A percentile compares a stretch with the other conserved stretches of the same genome.
Conservation (phyloP, 1,140 invertebrate species). For the Spodoptera frugiperda region DNA sequence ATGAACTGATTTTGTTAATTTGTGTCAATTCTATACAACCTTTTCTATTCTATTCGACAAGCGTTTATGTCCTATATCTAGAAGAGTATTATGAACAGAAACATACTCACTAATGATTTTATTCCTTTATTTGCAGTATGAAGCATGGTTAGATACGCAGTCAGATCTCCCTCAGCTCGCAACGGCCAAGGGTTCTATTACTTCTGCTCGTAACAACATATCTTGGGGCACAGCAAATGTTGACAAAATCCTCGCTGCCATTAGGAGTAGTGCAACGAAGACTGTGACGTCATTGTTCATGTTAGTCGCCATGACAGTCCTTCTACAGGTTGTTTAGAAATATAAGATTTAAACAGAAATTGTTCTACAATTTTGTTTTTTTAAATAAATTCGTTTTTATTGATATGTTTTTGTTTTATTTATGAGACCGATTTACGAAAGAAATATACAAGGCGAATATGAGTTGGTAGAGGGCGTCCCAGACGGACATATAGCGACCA, state of each 20-base stretch:
- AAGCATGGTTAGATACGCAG: constrained; percentile 69
- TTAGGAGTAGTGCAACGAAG: constrained; percentile 58
- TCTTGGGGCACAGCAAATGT: constrained; percentile 70
- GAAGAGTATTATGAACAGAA: no score
- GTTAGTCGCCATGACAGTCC: constrained; percentile 54
- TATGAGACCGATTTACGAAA: background rate
- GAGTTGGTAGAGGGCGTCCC: no score
- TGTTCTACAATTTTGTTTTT: no score
- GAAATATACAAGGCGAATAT: no score
- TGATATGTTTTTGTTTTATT: background rate
- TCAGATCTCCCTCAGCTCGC: constrained; percentile 56
- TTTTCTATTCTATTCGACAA: no score
- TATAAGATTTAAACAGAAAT: background rate
- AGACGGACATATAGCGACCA: no score
- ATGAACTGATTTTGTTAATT: no score
- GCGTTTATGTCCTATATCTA: no score
- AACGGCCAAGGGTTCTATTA: constrained; percentile 65
- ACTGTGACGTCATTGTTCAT: constrained; percentile 58
- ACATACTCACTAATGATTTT: no score
- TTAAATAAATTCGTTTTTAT: constrained; percentile 2
- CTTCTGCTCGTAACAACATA: constrained; percentile 69
- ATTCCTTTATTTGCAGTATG: constrained; percentile 62
- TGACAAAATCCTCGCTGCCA: constrained; percentile 66
- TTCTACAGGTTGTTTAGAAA: constrained; percentile 54
- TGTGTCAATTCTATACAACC: no score